Evolutionary conservation across 2,888 invertebrate species (phyloP), one percentile per base, ranked within the genome.

Genomic region (Sphecodes monilicornis): DNA sequence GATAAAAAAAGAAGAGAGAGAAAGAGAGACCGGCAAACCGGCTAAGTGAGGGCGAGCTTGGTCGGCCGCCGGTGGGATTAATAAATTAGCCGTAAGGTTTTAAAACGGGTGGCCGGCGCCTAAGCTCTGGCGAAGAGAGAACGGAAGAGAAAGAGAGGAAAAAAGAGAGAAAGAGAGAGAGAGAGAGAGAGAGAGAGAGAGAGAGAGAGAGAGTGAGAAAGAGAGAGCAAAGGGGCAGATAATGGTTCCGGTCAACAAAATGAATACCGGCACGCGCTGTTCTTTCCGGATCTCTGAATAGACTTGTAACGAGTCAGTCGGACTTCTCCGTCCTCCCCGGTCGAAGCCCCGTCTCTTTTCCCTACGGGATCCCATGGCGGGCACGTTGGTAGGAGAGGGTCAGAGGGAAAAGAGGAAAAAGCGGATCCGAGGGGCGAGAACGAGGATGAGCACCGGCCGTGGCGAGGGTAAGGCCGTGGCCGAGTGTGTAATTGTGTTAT

Each of bases 401-500:
- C 88, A 88, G 89, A 88, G 90, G 85, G 88, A 90, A 86, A 88
- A 90, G 88, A 88, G 88, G 89, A 87, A 87, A 85, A 89, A 88
- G 80, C 83, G 87, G 88, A 83, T 86, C 88, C 80, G 88, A 90
- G 90, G 89, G 92, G 91, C 82, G 90, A 88, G 88, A 89, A 92
- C 90, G 88, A 82, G 91, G 92, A 90, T 90, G 91, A 91, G 90
- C 84, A 86, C 78, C 87, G 88, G 90, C 43, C 41, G 85, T 69
- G 75, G 5, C 87, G 87, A 89, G 89, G 90, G 91, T 90, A 91
- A 92, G 92, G 87, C 90, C 84, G 91, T 91, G 90, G 91, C 91
- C 90, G 92, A 93, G 94, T 93, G 93, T 94, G 93, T 94, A 94
- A 94, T 94, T 94, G 93, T 93, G 94, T 94, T 94, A 94, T 94